Evolutionary conservation across 2,113 vertebrate genomes (phyloP).

Genomic region (Dryoscopus gambensis): DNA sequence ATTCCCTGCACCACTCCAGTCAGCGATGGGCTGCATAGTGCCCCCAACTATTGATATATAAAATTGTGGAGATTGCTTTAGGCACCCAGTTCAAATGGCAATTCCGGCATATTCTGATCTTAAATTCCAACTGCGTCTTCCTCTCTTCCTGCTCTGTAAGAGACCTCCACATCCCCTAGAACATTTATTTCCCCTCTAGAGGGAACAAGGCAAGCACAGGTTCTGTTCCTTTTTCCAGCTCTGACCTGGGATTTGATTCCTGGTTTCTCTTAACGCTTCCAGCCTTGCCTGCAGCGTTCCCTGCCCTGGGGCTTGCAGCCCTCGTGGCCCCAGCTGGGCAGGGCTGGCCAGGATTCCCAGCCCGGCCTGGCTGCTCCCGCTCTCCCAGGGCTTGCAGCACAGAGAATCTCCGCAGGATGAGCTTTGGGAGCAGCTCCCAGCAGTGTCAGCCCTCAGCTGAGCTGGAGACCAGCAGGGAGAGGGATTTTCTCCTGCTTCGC

Average conservation of each 20-base stretch:
- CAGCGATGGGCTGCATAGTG: not conserved
- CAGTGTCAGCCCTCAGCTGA: not conserved
- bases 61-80: not conserved
- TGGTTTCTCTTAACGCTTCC: not conserved
- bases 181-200: not conserved
- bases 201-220: not conserved
- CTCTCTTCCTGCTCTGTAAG: not conserved
- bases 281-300: not conserved
- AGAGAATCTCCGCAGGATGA: not conserved
- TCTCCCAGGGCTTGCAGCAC: not conserved
- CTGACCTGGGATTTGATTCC: not conserved
- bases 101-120: not conserved
- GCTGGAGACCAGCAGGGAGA: not conserved
- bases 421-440: not conserved
- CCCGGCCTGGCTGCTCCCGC: not conserved
- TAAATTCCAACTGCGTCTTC: not conserved
- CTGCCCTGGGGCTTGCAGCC: not conserved
- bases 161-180: not conserved
- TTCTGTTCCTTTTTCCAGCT: not conserved
- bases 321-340: fast-evolving
- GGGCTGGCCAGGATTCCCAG: not conserved
- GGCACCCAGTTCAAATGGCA: not conserved
- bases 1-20: not conserved
- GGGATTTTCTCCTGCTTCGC: not conserved
- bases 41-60: not conserved